A percentile compares a stretch with the other conserved stretches of the same genome.
Conservation (phyloP, 2,797 vertebrate genomes). For the Naso thynnoides region DNA sequence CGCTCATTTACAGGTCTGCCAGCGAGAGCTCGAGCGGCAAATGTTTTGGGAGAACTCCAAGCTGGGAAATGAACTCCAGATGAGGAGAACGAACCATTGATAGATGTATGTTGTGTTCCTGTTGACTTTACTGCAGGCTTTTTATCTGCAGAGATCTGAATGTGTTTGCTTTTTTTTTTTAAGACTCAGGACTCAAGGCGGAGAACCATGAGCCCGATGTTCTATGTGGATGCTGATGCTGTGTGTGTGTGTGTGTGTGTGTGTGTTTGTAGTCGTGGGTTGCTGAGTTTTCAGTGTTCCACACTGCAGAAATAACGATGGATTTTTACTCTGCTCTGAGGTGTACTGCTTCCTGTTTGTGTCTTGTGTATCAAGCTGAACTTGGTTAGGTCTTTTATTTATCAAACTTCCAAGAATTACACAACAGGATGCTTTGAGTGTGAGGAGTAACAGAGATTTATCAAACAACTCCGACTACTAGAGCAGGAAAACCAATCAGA, state of each 20-base stretch:
- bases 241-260: constrained; percentile 24
- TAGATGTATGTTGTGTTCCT: constrained; percentile 58
- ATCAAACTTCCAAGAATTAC: background rate
- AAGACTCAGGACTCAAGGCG: constrained; percentile 52
- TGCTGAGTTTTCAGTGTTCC: constrained; percentile 21
- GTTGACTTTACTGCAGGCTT: constrained; percentile 68
- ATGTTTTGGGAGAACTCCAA: constrained; percentile 45
- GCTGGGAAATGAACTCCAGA: constrained; percentile 61
- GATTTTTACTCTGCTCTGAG: constrained; percentile 38
- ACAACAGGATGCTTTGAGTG: background rate
- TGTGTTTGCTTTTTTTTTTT: constrained; percentile 54
- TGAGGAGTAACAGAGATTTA: constrained; percentile 1
- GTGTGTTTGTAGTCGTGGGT: constrained; percentile 26
- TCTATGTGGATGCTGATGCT: constrained; percentile 41
- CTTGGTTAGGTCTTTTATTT: constrained; percentile 8
- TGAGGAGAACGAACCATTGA: constrained; percentile 41
- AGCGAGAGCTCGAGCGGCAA: constrained; percentile 36
- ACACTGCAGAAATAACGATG: constrained; percentile 34
- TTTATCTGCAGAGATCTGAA: constrained; percentile 60
- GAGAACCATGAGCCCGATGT: constrained; percentile 51
- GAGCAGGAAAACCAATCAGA: too few relatives aligned
- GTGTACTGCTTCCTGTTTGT: constrained; percentile 10
- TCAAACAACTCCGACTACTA: background rate
- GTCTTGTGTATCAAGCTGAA: constrained; percentile 13
- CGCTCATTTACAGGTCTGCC: constrained; percentile 51